phyloP scores from a whole-genome alignment of 2,888 invertebrate species.

The Lissonota sp. region DNA sequence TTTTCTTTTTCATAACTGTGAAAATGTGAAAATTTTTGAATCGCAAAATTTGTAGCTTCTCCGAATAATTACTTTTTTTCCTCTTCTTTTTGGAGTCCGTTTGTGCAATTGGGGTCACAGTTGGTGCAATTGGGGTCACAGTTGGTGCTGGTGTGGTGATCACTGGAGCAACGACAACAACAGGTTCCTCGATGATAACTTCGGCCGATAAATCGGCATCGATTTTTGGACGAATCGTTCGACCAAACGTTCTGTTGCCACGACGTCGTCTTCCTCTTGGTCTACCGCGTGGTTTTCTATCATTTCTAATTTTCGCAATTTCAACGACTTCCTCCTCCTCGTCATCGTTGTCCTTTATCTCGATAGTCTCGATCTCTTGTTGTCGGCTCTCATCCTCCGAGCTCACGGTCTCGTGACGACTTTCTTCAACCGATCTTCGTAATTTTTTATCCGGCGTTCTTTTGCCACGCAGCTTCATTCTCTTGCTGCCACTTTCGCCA shows the following conservation, averaged over 20 bases:
- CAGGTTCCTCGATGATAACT: slow-evolving; percentile 47
- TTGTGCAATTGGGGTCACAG: slow-evolving; percentile 53
- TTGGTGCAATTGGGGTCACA: background rate
- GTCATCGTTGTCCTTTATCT: slow-evolving; percentile 68
- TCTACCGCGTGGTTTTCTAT: slow-evolving; percentile 64
- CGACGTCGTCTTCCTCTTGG: slow-evolving; percentile 73
- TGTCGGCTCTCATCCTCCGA: slow-evolving; percentile 78
- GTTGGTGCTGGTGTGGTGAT: slow-evolving; percentile 10
- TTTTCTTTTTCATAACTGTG: background rate
- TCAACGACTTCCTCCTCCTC: slow-evolving; percentile 71
- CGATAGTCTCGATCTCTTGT: slow-evolving; percentile 32
- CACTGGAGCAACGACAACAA: background rate
- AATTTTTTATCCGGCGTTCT: slow-evolving; percentile 76
- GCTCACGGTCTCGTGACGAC: slow-evolving; percentile 75
- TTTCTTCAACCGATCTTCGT: slow-evolving; percentile 80
- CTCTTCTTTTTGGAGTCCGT: slow-evolving; percentile 61
- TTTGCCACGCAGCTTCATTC: slow-evolving; percentile 78
- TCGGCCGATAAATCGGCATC: slow-evolving; percentile 52
- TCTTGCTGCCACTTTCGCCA: slow-evolving; percentile 77
- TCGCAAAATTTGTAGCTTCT: no score
- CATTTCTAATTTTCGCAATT: slow-evolving; percentile 70
- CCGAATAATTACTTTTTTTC: slow-evolving; percentile 48
- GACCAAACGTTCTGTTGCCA: slow-evolving; percentile 68
- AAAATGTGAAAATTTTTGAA: no score
- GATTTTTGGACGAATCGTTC: slow-evolving; percentile 62